A percentile compares a stretch with the other conserved stretches of the same genome.
Conservation (phyloP, 2,797 vertebrate genomes). For the Channallabes apus region DNA sequence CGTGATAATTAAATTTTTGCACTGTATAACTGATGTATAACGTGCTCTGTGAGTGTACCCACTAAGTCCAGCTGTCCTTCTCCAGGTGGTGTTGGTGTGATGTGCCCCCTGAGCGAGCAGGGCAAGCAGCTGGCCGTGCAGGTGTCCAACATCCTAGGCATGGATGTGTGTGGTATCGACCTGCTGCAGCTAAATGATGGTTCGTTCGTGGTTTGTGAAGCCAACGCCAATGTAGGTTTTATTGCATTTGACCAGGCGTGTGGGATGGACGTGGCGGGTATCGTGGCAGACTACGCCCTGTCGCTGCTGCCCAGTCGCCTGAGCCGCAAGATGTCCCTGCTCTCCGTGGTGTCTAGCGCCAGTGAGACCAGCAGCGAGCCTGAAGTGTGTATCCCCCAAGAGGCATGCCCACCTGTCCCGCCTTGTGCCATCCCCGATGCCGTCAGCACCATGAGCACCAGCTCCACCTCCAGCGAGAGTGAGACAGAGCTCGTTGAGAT, state of each 20-base stretch:
- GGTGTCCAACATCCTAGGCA: constrained; percentile 90
- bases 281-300: constrained; percentile 87
- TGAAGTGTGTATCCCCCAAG: constrained; percentile 73
- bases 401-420: constrained; percentile 66
- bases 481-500: constrained; percentile 83
- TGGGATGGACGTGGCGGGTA: constrained; percentile 85
- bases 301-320: constrained; percentile 84
- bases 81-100: constrained; percentile 86
- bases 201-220: constrained; percentile 89
- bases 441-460: constrained; percentile 81
- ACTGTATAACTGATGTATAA: neutral
- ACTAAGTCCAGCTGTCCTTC: neutral
- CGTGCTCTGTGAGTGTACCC: neutral
- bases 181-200: constrained; percentile 87
- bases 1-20: neutral
- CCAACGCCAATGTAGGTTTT: constrained; percentile 90
- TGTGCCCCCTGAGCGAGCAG: constrained; percentile 86
- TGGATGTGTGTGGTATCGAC: constrained; percentile 91
- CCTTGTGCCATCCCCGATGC: constrained; percentile 74
- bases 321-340: constrained; percentile 83
- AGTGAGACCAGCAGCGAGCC: constrained; percentile 85
- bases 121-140: constrained; percentile 89
- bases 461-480: constrained; percentile 86
- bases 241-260: constrained; percentile 90
- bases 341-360: constrained; percentile 82